Conservation (phyloP, 1,140 invertebrate species). For the Ostrea denselamellosa region DNA sequence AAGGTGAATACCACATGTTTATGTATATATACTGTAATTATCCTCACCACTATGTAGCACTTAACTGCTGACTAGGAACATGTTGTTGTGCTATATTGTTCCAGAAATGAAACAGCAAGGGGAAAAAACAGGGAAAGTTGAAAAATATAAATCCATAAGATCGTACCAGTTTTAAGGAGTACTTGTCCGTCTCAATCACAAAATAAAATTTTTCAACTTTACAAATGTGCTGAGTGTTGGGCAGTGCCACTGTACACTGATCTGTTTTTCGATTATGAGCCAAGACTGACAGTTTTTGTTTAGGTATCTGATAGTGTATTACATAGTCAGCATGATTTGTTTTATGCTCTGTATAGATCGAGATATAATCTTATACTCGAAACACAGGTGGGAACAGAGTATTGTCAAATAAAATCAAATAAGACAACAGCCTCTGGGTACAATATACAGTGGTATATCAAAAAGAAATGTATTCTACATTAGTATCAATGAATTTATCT, state of each 20-base stretch:
- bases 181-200: neutral
- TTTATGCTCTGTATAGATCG: neutral
- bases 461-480: neutral
- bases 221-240: constrained; percentile 9
- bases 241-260: constrained; percentile 13
- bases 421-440: neutral
- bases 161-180: neutral
- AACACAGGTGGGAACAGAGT: constrained; percentile 25
- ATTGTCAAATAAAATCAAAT: constrained; percentile 12
- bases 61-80: neutral
- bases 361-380: neutral
- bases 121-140: neutral
- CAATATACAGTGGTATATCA: neutral
- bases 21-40: neutral
- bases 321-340: constrained; percentile 37
- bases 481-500: neutral
- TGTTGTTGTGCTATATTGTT: neutral
- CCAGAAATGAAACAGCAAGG: neutral
- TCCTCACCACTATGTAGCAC: neutral
- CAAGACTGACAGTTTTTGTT: neutral
- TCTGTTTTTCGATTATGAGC: constrained; percentile 29
- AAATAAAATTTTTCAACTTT: neutral
- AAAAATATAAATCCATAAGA: neutral
- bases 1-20: neutral
- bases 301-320: constrained; percentile 30